Evolutionary conservation across 2,888 invertebrate species (phyloP), one percentile per base, ranked within the genome.

Genomic region (Lepetodrilus schrolli): DNA sequence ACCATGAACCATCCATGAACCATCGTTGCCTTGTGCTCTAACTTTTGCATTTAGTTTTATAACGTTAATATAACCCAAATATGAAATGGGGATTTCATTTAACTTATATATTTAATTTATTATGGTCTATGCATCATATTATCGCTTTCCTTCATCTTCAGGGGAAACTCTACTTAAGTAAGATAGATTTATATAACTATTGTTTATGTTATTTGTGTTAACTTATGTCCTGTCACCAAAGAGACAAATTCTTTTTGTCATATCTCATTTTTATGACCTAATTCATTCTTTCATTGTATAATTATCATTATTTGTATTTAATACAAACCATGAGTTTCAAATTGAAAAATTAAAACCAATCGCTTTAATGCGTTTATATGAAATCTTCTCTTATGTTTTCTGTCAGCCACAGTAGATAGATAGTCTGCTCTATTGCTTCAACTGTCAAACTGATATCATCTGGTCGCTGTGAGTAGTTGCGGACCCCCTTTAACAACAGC

Each of bases 281-380:
- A 58, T 58, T 47, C 30, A 43, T 68, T 47, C 47, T 47, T 68
- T 47, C 68, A 68, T 68, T 68, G 68, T 68, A 47, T 43, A 68
- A 68, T 68, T 68, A 47, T 30, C 38, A 68, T 68, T 47, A 43
- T 68, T 68, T 68, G 68, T 68, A 68, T 68, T 68, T 68, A 68
- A 68, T 68, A 68, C 68, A 68, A 38, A 58, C 43, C 43, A 17
- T 68, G 38, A 38, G 34, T 43, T 68, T 68, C 68, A 68, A 68
- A 66, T 43, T 68, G 68, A 68, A 68, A 43, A 43, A 43, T 47
- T 38, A 66, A 68, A 68, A 68, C 47, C 68, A 47, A 30, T 58
- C 58, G 58, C 58, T 58, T 48, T 58, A 58, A 17, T 30, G 58
- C 58, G 58, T 58, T 58, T 58, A 58, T 58, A 58, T 34, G 34